Percentiles rank a stretch among this genome's conserved stretches.
These are phyloP conservation scores for Coelinius sp. DNA, from an alignment of 2,888 invertebrate species.

Conservation along the genomic window DNA sequence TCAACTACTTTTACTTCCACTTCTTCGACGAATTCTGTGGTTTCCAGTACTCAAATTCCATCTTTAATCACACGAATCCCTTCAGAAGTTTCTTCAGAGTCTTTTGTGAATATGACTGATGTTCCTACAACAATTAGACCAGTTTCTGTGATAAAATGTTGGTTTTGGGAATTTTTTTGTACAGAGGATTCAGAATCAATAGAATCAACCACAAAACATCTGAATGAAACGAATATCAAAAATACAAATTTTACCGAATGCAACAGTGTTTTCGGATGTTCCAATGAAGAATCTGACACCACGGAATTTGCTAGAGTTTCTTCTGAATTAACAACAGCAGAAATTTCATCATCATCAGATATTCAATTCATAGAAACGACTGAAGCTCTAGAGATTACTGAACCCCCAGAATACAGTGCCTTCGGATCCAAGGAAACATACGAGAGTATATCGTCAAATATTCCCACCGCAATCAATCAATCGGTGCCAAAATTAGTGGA, in stretches of 20 bases:
- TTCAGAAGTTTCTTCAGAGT: not conserved
- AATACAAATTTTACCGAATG: not conserved
- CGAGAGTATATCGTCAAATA: not conserved
- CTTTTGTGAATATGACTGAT: not conserved
- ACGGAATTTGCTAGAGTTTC: not conserved
- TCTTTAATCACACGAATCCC: not conserved
- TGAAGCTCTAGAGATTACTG: not conserved
- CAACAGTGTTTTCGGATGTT: not conserved
- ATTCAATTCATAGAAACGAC: not conserved
- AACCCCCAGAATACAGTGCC: not conserved
- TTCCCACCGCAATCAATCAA: not conserved
- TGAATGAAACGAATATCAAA: not conserved
- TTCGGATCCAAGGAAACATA: constrained; percentile 19
- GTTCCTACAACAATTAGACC: not conserved
- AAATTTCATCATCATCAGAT: not conserved
- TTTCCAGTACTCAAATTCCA: not conserved
- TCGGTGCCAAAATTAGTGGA: not conserved
- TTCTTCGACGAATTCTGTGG: not conserved
- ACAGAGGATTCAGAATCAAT: not conserved
- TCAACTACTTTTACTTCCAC: constrained; percentile 20
- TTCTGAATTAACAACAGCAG: not conserved
- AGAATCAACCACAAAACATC: not conserved
- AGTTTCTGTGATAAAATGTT: not conserved
- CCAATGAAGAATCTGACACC: not conserved
- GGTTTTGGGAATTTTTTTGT: not conserved